Percentiles rank a stretch among this genome's conserved stretches.
Evolutionary conservation across 2,113 vertebrate species (phyloP).

Genomic region (Baryphthengus martii): DNA sequence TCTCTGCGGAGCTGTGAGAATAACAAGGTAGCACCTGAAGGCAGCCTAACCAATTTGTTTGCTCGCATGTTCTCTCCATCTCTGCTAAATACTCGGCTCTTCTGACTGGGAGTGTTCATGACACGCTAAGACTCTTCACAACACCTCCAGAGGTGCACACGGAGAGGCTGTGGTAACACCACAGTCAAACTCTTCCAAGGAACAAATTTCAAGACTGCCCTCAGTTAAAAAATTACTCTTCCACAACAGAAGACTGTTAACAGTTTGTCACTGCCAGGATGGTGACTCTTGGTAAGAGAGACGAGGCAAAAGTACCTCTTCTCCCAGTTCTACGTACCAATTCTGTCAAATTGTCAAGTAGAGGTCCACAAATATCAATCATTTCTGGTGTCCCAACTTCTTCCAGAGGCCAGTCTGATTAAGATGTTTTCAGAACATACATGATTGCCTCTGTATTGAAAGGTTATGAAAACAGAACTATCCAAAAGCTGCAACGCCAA

Average conservation of each 20-base stretch:
- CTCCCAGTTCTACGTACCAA: background rate
- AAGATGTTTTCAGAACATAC: background rate
- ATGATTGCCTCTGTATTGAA: background rate
- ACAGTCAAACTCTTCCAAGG: background rate
- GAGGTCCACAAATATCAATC: background rate
- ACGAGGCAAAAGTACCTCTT: background rate
- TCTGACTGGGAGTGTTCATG: background rate
- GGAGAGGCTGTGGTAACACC: background rate
- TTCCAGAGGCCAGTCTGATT: background rate
- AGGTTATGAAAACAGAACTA: background rate
- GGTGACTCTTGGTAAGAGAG: background rate
- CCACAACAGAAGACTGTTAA: background rate
- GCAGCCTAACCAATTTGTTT: background rate
- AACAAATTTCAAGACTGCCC: background rate
- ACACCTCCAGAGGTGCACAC: background rate
- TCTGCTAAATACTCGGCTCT: background rate
- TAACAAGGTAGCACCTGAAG: background rate
- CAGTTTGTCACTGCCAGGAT: background rate
- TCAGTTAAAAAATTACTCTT: background rate
- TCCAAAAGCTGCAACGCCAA: background rate
- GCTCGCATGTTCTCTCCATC: background rate
- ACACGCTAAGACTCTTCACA: fast-evolving
- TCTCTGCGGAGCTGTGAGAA: background rate
- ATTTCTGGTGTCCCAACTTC: background rate
- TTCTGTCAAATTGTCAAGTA: background rate